Conservation (phyloP, 2,888 invertebrate genomes). For the Hartigia nigra region DNA sequence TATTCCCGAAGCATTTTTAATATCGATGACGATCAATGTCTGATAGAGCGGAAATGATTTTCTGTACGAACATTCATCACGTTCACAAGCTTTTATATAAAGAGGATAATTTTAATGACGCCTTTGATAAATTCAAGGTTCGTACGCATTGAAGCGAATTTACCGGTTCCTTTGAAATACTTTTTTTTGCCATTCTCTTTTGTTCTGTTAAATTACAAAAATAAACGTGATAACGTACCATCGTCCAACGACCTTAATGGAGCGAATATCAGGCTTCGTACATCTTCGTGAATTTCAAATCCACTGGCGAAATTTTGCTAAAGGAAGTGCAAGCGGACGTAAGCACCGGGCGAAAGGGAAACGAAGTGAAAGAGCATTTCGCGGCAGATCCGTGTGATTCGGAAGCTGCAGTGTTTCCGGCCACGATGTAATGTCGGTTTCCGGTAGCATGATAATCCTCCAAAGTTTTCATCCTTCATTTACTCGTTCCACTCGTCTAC, state of each 20-base stretch:
- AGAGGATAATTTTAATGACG: neutral
- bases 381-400: neutral
- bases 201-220: neutral
- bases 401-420: neutral
- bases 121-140: neutral
- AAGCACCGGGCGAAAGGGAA: conserved; percentile 7
- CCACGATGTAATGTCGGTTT: conserved; percentile 17
- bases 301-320: neutral
- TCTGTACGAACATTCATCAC: too few species aligned
- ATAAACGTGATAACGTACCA: neutral
- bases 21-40: neutral
- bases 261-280: neutral
- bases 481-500: conserved; percentile 24
- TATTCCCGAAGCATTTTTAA: neutral
- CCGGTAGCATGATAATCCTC: conserved; percentile 17
- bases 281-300: neutral
- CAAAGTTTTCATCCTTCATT: conserved; percentile 12
- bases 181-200: neutral
- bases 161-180: neutral
- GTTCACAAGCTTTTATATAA: neutral
- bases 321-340: neutral
- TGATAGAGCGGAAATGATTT: neutral
- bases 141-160: neutral
- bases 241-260: neutral
- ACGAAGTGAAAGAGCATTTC: neutral